Conservation (phyloP, 2,888 invertebrate species). For the Hyppa rectilinea region DNA sequence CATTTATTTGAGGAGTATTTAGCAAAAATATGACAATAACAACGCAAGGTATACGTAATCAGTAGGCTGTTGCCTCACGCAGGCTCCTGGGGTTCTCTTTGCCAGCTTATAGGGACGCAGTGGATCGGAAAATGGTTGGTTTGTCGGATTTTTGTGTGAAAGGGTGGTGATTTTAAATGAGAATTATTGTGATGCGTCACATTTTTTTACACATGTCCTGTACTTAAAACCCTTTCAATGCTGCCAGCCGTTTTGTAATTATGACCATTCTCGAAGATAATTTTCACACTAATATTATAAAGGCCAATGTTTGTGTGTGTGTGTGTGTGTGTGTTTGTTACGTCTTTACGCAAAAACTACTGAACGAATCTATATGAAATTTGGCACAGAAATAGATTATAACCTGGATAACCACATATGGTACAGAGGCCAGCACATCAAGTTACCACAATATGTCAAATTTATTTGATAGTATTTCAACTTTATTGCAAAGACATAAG, state of each 20-base stretch:
- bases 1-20: conserved; percentile 60
- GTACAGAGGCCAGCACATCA: too few species aligned
- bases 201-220: conserved; percentile 26
- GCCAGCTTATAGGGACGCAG: conserved; percentile 32
- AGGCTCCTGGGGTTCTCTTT: conserved; percentile 43
- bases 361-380: too few species aligned
- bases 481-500: too few species aligned
- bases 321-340: too few species aligned
- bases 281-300: too few species aligned
- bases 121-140: conserved; percentile 48
- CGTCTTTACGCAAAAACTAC: too few species aligned
- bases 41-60: conserved; percentile 65
- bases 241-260: neutral
- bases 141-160: conserved; percentile 38
- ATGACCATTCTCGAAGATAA: neutral
- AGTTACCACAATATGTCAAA: too few species aligned
- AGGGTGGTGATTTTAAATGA: conserved; percentile 40
- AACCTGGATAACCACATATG: too few species aligned
- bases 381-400: too few species aligned
- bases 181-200: conserved; percentile 14
- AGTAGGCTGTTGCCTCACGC: conserved; percentile 55
- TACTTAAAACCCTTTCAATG: neutral
- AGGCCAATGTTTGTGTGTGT: too few species aligned
- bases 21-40: conserved; percentile 64
- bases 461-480: too few species aligned